Percentiles rank a stretch among this genome's conserved stretches.
These are phyloP conservation scores for Nymphalis c-album DNA, from an alignment of 2,888 invertebrate genomes.

Conservation along the genomic window DNA sequence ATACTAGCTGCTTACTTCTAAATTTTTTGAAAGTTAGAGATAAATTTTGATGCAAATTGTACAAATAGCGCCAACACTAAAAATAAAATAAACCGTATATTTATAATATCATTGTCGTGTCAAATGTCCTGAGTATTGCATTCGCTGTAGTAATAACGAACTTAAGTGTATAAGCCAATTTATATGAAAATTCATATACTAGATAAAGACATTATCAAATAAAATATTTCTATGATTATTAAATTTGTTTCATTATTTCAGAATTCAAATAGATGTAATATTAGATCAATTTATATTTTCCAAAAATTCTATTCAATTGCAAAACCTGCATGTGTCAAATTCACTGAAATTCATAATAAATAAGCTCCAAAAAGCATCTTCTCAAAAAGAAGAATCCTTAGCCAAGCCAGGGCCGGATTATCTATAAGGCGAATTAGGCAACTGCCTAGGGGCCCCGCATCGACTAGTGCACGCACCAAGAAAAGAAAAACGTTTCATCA, in stretches of 20 bases:
- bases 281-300: no score
- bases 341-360: no score
- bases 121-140: constrained; percentile 65
- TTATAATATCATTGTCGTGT: constrained; percentile 59
- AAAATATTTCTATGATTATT: constrained; percentile 62
- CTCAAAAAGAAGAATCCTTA: no score
- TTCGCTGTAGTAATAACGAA: constrained; percentile 45
- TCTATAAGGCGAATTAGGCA: no score
- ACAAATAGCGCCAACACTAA: constrained; percentile 8
- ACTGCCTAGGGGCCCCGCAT: no score
- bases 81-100: constrained; percentile 9
- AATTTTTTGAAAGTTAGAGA: constrained; percentile 36
- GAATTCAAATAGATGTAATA: no score
- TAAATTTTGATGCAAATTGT: neutral
- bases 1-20: constrained; percentile 42
- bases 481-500: no score
- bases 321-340: no score
- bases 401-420: no score
- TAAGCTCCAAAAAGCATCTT: no score
- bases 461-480: no score
- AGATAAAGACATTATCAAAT: constrained; percentile 78
- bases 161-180: constrained; percentile 55
- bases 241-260: constrained; percentile 25
- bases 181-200: constrained; percentile 74
- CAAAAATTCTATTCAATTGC: no score